Base-by-base conservation (phyloP, 2,113 vertebrate genomes). In the Melanostigma gelatinosum region DNA sequence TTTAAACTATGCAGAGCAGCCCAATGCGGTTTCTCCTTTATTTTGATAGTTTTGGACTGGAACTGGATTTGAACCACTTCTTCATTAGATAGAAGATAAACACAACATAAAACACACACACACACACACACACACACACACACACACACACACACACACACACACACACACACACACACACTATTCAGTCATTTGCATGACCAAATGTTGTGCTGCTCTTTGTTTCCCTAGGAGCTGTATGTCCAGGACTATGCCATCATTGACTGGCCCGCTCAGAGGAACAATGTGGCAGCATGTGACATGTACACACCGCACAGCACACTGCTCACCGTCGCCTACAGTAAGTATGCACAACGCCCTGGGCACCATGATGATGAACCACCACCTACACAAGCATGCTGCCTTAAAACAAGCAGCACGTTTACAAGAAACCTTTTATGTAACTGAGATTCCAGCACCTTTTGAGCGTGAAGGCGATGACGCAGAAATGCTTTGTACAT, bases 261-360 rank as follows among this genome's bases (percentile, higher is more conserved):
- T n/a, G 77, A 97, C 93, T 99, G 98, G 97, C 95, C 95, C 0
- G 95, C 95, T 0, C 98, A 99, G 92, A 96, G 95, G 86, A 95
- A 94, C 94, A 97, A 97, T 0, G 94, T 99, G 79, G 96, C 96
- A 18, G 84, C 93, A 0, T 96, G 95, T 24, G 98, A 99, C 6
- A 12, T 98, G 71, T 99, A 98, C 91, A 98, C 96, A 0, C 96
- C 97, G 0, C 97, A 99, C 88, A 98, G 96, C 92, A 93, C 94
- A 55, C 92, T 99, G 61, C 96, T 99, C 66, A 89, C 15, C 0
- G 1, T 91, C 0, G 91, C 95, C 22, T 96, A 97, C 0, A 93
- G 98, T 99, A 87, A 93, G 94, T 72, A 6, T 24, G 1, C 13
- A 38, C 13, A 16, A 10, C 42, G 50, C 38, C 10, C 40, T 27